A percentile compares a stretch with the other conserved stretches of the same genome.
Conservation (phyloP, 2,113 vertebrate species). For the Lophura nycthemera region DNA sequence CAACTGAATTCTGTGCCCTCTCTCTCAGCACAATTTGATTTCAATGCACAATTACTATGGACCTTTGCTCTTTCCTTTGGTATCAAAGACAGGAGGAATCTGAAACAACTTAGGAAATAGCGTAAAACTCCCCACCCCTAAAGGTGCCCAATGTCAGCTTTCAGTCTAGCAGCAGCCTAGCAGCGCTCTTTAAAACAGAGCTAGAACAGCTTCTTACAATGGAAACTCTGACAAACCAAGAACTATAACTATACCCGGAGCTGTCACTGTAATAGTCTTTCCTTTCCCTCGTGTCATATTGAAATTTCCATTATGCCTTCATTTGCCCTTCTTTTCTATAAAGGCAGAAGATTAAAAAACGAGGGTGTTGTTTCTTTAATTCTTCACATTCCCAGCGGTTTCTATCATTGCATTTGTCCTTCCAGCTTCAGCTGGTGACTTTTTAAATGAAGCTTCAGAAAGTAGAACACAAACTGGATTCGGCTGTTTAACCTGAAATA, state of each 20-base stretch:
- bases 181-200: not conserved
- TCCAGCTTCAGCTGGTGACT: not conserved
- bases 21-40: not conserved
- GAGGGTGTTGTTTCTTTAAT: accelerated
- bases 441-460: not conserved
- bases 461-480: not conserved
- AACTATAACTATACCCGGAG: not conserved
- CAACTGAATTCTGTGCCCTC: not conserved
- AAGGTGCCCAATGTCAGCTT: not conserved
- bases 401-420: not conserved
- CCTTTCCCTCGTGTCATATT: not conserved
- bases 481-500: not conserved
- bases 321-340: not conserved
- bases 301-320: slow-evolving; percentile 29
- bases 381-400: not conserved
- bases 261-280: not conserved
- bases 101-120: not conserved
- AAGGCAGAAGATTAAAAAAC: not conserved
- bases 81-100: not conserved
- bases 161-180: not conserved
- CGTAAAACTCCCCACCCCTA: not conserved
- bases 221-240: not conserved
- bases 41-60: not conserved
- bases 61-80: not conserved
- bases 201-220: not conserved